phyloP scores from a whole-genome alignment of 1,140 invertebrate genomes.

The Maconellicoccus hirsutus region DNA sequence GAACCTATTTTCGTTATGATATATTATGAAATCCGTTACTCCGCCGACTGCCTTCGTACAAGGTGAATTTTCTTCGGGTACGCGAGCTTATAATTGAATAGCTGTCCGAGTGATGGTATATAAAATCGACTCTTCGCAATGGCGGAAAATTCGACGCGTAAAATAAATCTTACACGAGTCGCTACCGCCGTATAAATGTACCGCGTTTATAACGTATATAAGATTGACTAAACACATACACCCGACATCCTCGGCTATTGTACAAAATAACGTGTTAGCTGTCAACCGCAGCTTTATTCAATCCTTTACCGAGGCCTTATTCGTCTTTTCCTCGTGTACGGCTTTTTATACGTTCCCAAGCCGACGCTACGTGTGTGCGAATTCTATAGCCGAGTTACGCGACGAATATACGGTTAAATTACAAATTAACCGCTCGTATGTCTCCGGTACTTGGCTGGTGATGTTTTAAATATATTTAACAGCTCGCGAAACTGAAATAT shows the following conservation, averaged over 20 bases:
- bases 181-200: no score
- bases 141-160: neutral
- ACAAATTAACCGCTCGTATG: neutral
- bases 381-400: neutral
- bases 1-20: neutral
- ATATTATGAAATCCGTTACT: neutral
- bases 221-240: neutral
- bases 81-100: neutral
- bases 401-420: neutral
- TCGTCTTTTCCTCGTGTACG: conserved; percentile 10
- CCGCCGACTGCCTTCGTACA: neutral
- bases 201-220: neutral
- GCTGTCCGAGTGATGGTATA: neutral
- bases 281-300: conserved; percentile 22
- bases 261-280: conserved; percentile 21
- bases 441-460: no score
- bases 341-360: neutral
- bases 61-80: neutral
- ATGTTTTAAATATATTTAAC: no score
- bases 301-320: conserved; percentile 17
- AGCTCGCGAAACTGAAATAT: no score
- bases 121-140: neutral
- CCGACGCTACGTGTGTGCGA: neutral
- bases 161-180: neutral
- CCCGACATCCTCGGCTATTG: neutral